A percentile compares a stretch with the other conserved stretches of the same genome.
These are phyloP conservation scores for Octonoba sinensis DNA, from an alignment of 2,888 invertebrate genomes.

Conservation along the genomic window DNA sequence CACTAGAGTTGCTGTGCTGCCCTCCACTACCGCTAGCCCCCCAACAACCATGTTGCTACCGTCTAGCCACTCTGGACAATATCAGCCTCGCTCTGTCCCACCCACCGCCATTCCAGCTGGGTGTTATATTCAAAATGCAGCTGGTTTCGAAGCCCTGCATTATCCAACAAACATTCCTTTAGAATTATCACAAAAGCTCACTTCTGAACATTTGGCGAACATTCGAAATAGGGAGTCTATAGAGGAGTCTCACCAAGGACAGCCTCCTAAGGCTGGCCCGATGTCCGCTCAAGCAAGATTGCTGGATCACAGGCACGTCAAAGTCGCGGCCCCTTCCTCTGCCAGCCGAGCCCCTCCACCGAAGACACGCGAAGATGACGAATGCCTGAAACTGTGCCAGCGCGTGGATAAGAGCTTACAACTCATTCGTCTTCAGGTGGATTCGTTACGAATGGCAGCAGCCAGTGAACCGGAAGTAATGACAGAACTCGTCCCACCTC, in stretches of 20 bases:
- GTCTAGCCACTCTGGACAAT: conserved; percentile 16
- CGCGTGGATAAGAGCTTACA: conserved; percentile 66
- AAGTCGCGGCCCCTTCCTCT: conserved; percentile 37
- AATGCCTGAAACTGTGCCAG: conserved; percentile 61
- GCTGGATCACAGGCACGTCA: conserved; percentile 50
- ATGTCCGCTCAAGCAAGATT: conserved; percentile 57
- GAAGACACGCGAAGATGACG: conserved; percentile 38
- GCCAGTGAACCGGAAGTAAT: conserved; percentile 66
- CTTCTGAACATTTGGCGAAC: conserved; percentile 47
- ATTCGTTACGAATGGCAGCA: conserved; percentile 65
- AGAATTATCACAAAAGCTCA: conserved; percentile 34
- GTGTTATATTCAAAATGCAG: conserved; percentile 37
- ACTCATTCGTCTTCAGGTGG: conserved; percentile 65
- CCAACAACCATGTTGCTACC: conserved; percentile 47
- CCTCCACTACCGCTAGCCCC: conserved; percentile 38
- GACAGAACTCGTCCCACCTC: conserved; percentile 68
- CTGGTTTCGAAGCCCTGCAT: conserved; percentile 18
- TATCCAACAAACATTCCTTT: conserved; percentile 41
- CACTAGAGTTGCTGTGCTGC: conserved; percentile 24
- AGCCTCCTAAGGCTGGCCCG: conserved; percentile 25
- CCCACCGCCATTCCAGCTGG: conserved; percentile 13
- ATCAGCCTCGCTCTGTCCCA: conserved; percentile 32
- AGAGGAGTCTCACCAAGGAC: conserved; percentile 17
- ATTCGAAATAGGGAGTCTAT: conserved; percentile 31
- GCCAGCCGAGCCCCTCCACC: conserved; percentile 23